Base-by-base conservation (phyloP, 2,797 vertebrate genomes). In the Tapirus indicus region DNA sequence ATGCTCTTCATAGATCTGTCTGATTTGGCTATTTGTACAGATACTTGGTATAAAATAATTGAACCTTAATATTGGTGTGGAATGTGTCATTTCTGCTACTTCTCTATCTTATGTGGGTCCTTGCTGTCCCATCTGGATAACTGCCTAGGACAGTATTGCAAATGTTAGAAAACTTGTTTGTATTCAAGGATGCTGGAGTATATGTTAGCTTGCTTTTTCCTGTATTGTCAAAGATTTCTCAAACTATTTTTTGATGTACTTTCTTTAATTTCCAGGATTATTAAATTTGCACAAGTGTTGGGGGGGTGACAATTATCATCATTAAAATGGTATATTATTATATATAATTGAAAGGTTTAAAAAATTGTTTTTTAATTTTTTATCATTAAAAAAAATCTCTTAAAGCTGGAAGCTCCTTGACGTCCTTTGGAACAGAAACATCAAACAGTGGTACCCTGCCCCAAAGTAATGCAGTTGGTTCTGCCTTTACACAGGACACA, bases 351-450 rank as follows among this genome's bases (percentile, higher is more conserved):
- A 91, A 80, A 74, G 20, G 2, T 21, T 64, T 82, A 64, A 94
- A 87, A 38, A 38, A 38, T 38, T 38, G 38, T 38, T 38, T 38
- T 38, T 38, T 38, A 38, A 38, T 38, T 95, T 72, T 72, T 88
- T 95, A 7, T 96, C 44, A 44, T 91, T 94, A 52, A 91, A 94
- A 94, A 86, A 95, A 47, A 80, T 97, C 27, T 97, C 98, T 98
- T 92, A 77, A 98, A 98, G 98, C 99, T 99, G 99, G 99, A 98
- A 99, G 98, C 95, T 99, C 99, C 94, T 98, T 99, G 98, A 98
- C 99, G 60, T 99, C 98, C 58, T 99, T 99, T 98, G 98, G 99
- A 98, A 98, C 98, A 91, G 99, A 99, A 96, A 98, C 98, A 52
- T 98, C 99, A 85, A 97, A 97, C 96, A 98, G 98, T 47, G 91